Evolutionary conservation across 35 echinoderm and acorn worm species (phyloP), one percentile per base, ranked within the genome.

Genomic region (Apostichopus californicus): DNA sequence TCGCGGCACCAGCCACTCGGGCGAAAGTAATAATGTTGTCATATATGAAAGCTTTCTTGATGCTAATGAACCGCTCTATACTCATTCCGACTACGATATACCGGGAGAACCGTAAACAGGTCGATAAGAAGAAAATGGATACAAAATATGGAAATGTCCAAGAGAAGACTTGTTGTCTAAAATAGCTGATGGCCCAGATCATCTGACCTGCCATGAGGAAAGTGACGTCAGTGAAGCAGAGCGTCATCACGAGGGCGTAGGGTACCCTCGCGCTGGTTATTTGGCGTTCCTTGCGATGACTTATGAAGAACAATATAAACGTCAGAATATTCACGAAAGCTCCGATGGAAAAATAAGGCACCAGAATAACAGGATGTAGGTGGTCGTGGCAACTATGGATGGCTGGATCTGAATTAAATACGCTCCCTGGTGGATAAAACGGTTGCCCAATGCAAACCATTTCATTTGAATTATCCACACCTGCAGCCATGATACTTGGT

Each of bases 31-130:
- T 87, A 12, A 77, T 77, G 12, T 98, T 93, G 13, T 98, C 96
- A 68, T 98, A 98, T 7, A 95, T 93, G 84, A 98, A 98, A 5
- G 96, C 94, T 77, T 94, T 95, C 66, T 92, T 91, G 59, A 98
- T 91, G 52, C 94, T 94, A 7, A 98, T 87, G 77, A 92, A 98
- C 10, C 96, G 80, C 87, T 98, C 96, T 4, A 98, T 91, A 8
- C 96, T 94, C 96, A 98, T 98, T 17, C 95, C 55, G 18, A 98
- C 94, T 12, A 98, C 94, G 14, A 98, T 87, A 56, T 81, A 93
- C 23, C 92, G 87, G 3, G 96, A 98, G 12, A 98, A 82, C 55
- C 92, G 59, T 10, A 81, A 83, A 23, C 91, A 95, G 20, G 94
- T 92, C 52, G 84, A 87, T 9, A 92, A 73, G 4, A 95, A 77